Evolutionary conservation across 2,888 invertebrate genomes (phyloP), one percentile per base, ranked within the genome.

Genomic region (Drosophila pullipes): DNA sequence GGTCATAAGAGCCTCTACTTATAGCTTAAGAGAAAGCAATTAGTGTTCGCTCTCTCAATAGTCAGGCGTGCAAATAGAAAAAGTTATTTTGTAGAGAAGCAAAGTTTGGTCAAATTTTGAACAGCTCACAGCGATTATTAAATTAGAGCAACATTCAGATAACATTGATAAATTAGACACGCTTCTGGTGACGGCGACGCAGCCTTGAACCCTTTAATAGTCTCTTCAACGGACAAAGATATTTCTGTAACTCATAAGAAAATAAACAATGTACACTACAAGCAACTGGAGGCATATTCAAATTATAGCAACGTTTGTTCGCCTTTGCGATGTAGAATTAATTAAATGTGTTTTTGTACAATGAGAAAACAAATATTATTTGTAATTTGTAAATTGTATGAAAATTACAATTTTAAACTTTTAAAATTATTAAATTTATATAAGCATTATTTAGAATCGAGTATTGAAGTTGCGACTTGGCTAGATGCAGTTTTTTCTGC

Each of bases 171-270:
- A 80, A 83, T 69, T 85, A 80, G 73, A 57, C 64, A 41, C 18
- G 25, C 25, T 44, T 73, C 13, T 41, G 49, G 18, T 39, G 37
- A 49, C 82, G 60, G 50, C 60, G 66, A 72, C 69, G 49, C 73
- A 89, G 76, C 85, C 85, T 86, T 86, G 85, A 86, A 90, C 90
- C 86, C 76, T 76, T 75, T 63, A 62, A 76, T 76, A 74, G 80
- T 49, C 81, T 80, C 78, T 76, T 73, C 74, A 64, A 66, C 62
- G 65, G 89, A 74, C 88, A 67, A 81, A 73, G 76, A 61, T 71
- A 79, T 79, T 82, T 79, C 78, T 82, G 79, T 79, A 82, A 82
- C 79, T 82, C 79, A 82, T 78, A 53, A 59, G 44, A 61, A 73
- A 55, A 39, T 28, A 39, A 28, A 22, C n/a, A 28, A 28, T 16